Base-by-base conservation (phyloP, 2,797 vertebrate species). In the Haliaeetus vocifer region DNA sequence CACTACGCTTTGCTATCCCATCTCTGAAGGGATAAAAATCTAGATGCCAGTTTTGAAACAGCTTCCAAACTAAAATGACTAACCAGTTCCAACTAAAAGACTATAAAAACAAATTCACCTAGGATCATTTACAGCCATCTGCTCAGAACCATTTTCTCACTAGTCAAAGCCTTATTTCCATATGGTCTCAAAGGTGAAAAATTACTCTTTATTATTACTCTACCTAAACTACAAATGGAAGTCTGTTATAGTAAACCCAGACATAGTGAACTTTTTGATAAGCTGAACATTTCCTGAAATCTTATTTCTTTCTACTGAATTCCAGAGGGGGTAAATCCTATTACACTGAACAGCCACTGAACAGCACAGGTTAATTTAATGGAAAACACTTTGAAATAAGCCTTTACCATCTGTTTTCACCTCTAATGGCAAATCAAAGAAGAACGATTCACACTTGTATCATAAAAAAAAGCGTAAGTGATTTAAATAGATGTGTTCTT, bases 281-380 rank as follows among this genome's bases (percentile, higher is more conserved):
- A 31, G 74, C 56, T 53, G 89, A 97, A 95, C 58, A 73, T 95
- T 97, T 97, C 94, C 86, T 82, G 73, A 94, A 95, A 96, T 87
- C 92, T 86, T 92, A 74, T 95, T 98, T 97, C 92, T 88, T 94
- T 94, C 85, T 80, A 80, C 91, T 86, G 80, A 95, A 95, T 97
- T 97, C 94, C 76, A 91, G 94, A 97, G 95, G 96, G 95, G 83
- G 71, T 96, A 97, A 97, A 97, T 96, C 71, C 93, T 92, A 98
- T 98, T 97, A 91, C 80, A 92, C 62, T 72, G 93, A 98, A 98
- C 86, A 97, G 97, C 94, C 96, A 92, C 93, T 97, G 91, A 97
- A 96, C 81, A 94, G 94, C 92, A 95, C 93, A 98, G 98, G 97
- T 98, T 98, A 98, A 98, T 98, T 98, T 98, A 98, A 98, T 97